Base-by-base conservation (phyloP, 1,140 invertebrate genomes). In the Drosophila pseudoananassae region DNA sequence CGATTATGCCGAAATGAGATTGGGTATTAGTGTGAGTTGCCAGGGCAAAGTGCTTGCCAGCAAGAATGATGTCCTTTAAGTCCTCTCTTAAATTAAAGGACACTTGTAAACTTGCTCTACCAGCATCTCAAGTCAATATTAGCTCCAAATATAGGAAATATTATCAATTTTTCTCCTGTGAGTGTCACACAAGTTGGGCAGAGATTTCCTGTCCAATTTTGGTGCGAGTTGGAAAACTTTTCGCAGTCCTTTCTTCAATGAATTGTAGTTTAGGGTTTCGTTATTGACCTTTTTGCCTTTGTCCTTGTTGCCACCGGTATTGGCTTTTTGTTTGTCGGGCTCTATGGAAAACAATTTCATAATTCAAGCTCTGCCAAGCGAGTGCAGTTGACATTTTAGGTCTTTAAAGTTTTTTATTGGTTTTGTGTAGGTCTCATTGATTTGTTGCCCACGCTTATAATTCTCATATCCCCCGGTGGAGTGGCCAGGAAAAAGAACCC, bases 371-470 rank as follows among this genome's bases (percentile, higher is more conserved):
- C 25, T 56, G 36, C 40, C 53, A 27, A 31, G 33, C 83, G 77
- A 89, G 89, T 88, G 83, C 84, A 88, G 82, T 73, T 88, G 83
- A 89, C 84, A 58, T 83, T 76, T 88, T 89, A 61, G 72, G 79
- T 83, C 68, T 88, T 84, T 89, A 83, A 83, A 77, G 59, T 88
- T 88, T 79, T 88, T 70, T 88, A 82, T 85, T 87, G 61, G 78
- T 69, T 78, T 71, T 60, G 60, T 87, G 56, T 69, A 51, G 57
- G 38, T 85, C 38, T 46, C 66, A 61, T 81, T 63, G 78, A 82
- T 88, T 85, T 82, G 70, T 82, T 74, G 61, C 59, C 45, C 55
- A 40, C 57, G 63, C 33, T 20, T 17, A 27, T 10, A 23, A 40
- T 4, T 25, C 20, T 46, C 9, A 15, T n/a, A 15, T 17, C 0